Evolutionary conservation across 1,140 invertebrate genomes (phyloP), one percentile per base, ranked within the genome.

Genomic region (Drosophila lini): DNA sequence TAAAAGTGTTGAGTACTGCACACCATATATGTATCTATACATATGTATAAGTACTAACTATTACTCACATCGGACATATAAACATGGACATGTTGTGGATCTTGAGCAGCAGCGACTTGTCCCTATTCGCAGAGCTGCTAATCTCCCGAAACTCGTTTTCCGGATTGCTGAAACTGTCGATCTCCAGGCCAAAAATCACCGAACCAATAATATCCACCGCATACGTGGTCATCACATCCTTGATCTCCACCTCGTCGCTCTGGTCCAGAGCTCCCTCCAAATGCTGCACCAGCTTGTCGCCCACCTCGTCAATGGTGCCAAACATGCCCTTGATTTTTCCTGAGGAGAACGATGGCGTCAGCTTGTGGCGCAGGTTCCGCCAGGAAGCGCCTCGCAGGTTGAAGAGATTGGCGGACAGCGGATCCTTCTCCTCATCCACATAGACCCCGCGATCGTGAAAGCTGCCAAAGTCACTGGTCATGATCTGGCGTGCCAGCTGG

Each of bases 291-390:
- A 94, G 53, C 16, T 76, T 64, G 25, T 93, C 89, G 3, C 92
- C 92, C 48, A 92, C 91, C 38, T 93, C 91, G 15, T 93, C 81
- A 3, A 94, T 75, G 0, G 93, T 90, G 3, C 71, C 68, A 11
- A 94, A 94, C 93, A 95, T 94, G 0, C 74, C 78, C 76, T 94
- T 95, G 10, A 95, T 88, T 85, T 94, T 95, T 5, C 92, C 93
- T 0, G 94, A 92, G 0, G 94, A 94, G 70, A 95, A 95, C 5
- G 93, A 93, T 0, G 94, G 94, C 1, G 93, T 93, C 5, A 95
- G 59, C 59, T 94, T 94, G 0, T 83, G 73, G 34, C 94, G 88
- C 0, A 95, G 56, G 36, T 82, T 90, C 48, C 92, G 93, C 95
- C 94, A 95, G 1, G 84, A 91, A 48, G 91, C 85, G 3, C 92